These are phyloP conservation scores for Aradophagus sp. DNA, from an alignment of 1,140 invertebrate genomes.

Conservation along the genomic window DNA sequence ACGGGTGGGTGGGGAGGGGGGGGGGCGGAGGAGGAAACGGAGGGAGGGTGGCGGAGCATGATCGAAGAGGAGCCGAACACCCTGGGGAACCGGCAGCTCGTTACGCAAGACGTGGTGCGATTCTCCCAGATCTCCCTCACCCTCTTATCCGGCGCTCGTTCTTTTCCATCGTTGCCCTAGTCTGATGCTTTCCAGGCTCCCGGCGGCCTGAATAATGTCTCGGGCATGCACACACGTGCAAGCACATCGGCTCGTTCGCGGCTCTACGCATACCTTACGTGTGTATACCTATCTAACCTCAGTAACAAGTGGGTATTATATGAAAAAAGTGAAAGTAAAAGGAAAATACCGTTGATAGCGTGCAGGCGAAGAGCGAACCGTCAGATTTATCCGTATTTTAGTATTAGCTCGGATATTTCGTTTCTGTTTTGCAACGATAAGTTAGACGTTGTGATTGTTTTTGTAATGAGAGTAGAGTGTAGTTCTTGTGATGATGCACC, in stretches of 20 bases:
- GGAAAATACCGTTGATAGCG: constrained; percentile 22
- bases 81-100: constrained; percentile 72
- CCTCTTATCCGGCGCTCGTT: constrained; percentile 43
- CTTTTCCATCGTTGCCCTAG: constrained; percentile 40
- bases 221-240: constrained; percentile 25
- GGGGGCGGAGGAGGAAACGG: constrained; percentile 45
- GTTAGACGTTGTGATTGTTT: too few species aligned
- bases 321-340: constrained; percentile 27
- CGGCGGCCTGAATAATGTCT: constrained; percentile 53
- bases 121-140: constrained; percentile 61
- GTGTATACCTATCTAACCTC: constrained; percentile 42
- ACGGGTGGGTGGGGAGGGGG: constrained; percentile 42
- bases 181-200: constrained; percentile 42
- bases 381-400: too few species aligned
- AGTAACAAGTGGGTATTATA: constrained; percentile 58
- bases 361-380: too few species aligned
- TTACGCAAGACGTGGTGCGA: constrained; percentile 71
- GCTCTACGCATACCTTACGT: constrained; percentile 17
- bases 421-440: too few species aligned
- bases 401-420: too few species aligned
- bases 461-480: too few species aligned
- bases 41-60: constrained; percentile 33
- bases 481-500: too few species aligned
- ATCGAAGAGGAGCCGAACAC: constrained; percentile 65
- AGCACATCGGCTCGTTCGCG: constrained; percentile 8